These are phyloP conservation scores for Morus bassanus DNA, from an alignment of 2,797 vertebrate genomes.

Conservation along the genomic window DNA sequence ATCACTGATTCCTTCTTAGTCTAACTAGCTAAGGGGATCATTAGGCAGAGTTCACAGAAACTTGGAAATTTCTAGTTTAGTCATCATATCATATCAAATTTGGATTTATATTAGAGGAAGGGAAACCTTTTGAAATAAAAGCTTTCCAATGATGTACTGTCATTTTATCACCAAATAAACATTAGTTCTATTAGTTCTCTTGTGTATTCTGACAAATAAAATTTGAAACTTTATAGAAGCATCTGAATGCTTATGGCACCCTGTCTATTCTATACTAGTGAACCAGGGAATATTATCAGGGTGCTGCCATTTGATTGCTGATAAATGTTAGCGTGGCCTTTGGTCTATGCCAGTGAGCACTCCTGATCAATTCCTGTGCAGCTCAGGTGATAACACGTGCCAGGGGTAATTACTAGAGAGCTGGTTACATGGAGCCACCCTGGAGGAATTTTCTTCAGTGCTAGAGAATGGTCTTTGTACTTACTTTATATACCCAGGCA, in stretches of 20 bases:
- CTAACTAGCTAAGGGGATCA: neutral
- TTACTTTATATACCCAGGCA: too few relatives aligned
- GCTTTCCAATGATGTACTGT: neutral
- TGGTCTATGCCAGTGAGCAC: neutral
- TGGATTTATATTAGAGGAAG: neutral
- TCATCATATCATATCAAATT: neutral
- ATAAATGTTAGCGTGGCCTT: neutral
- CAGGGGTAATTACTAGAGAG: neutral
- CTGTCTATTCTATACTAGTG: neutral
- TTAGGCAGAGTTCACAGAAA: neutral
- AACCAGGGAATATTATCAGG: neutral
- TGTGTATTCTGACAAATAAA: neutral
- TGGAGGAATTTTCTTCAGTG: neutral
- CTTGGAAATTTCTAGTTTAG: neutral
- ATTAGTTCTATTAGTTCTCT: neutral
- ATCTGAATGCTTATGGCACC: neutral
- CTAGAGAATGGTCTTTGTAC: neutral
- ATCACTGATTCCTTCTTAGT: neutral
- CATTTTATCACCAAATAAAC: neutral
- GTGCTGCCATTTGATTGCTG: fast-evolving
- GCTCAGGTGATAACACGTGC: neutral
- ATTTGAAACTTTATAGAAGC: neutral
- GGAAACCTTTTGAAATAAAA: neutral
- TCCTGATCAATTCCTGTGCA: neutral
- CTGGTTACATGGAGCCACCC: neutral